Evolutionary conservation across 1,140 invertebrate species (phyloP), one percentile per base, ranked within the genome.

Genomic region (Phocides pigmalion): DNA sequence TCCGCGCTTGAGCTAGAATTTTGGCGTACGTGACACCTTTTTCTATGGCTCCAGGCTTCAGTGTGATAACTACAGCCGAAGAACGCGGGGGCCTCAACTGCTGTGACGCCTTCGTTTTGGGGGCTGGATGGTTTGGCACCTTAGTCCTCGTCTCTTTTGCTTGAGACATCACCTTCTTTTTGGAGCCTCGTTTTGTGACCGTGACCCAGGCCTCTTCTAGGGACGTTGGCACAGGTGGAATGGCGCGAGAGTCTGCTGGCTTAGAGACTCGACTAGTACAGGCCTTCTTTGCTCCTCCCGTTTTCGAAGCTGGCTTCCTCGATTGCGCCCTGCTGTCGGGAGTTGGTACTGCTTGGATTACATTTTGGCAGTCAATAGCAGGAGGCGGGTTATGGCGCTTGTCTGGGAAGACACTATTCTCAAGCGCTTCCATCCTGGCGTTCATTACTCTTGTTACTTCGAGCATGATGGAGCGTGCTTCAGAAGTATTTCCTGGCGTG

Each of bases 1-100:
- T 14, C 15, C 12, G 46, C 11, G 62, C 64, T 5, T 58, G 46
- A 0, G 53, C 6, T 0, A 74, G 8, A 0, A 62, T 14, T 0
- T 15, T 1, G 0, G 16, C 35, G 19, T 66, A 72, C 0, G 64
- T 72, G 0, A 39, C 9, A 1, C 50, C 63, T 0, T 2, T 51
- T 0, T 58, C 25, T 11, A 20, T 39, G 2, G 66, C 66, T 4
- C 44, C 68, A 0, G 66, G 64, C 9, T 64, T 63, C 17, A 72
- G 17, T 1, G 64, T 68, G 0, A 71, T n/a, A 0, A 65, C 62
- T 3, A 71, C 66, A 1, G 67, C 69, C 5, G 59, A 11, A 9
- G 68, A 49, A 0, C 42, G 20, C n/a, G 66, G 62, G 0, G 28
- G 42, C 6, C 42, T 15, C 0, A 44, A 16, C 9, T 44, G n/a